Evolutionary conservation across 2,797 vertebrate species (phyloP).

Genomic region (Cyprinodon diabolis): DNA sequence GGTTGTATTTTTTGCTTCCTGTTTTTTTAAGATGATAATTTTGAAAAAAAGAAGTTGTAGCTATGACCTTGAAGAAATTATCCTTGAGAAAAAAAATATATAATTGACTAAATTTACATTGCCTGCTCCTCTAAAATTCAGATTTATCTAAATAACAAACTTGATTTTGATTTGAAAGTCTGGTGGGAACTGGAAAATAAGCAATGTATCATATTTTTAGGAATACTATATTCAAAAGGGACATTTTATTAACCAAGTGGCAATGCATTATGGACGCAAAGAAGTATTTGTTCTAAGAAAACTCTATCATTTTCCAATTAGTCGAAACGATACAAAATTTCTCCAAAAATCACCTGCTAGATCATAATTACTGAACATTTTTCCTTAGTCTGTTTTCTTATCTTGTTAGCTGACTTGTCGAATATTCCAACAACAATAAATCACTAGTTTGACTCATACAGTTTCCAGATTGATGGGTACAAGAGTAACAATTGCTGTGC

Average conservation of each 20-base stretch:
- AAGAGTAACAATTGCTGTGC: neutral
- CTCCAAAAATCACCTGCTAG: too few species aligned
- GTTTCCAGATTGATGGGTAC: constrained; percentile 4
- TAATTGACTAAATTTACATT: too few species aligned
- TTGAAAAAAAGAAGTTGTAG: too few species aligned
- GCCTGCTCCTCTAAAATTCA: too few species aligned
- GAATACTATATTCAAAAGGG: neutral
- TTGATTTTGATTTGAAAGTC: neutral
- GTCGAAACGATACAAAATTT: neutral
- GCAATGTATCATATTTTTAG: neutral
- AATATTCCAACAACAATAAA: constrained; percentile 3
- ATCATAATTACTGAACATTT: neutral
- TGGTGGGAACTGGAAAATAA: neutral
- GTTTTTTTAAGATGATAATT: too few species aligned
- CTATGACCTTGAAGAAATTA: too few species aligned
- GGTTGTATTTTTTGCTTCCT: too few species aligned
- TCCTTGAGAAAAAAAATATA: too few species aligned
- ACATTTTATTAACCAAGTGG: neutral
- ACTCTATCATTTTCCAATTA: neutral
- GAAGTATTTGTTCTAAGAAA: neutral
- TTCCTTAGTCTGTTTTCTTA: neutral
- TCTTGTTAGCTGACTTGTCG: neutral
- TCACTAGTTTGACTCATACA: neutral
- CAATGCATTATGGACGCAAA: neutral
- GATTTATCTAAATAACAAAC: neutral